A percentile compares a stretch with the other conserved stretches of the same genome.
phyloP scores from a whole-genome alignment of 2,113 vertebrate genomes.

The Atractosteus spatula region DNA sequence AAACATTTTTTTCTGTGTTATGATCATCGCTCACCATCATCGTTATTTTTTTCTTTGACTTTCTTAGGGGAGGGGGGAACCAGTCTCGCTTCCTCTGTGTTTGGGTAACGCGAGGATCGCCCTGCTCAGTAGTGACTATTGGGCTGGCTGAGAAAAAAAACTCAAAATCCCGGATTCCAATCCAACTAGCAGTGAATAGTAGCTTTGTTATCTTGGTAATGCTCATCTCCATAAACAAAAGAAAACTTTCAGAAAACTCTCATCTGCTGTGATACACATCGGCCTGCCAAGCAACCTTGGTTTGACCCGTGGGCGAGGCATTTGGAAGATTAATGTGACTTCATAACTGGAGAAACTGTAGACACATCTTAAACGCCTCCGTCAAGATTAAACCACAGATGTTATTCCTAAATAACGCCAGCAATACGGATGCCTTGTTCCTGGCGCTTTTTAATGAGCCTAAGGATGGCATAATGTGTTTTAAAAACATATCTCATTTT shows the following conservation, averaged over 20 bases:
- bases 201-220: conserved; percentile 19
- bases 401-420: not conserved
- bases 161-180: conserved; percentile 2
- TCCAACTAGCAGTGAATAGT: conserved; percentile 6
- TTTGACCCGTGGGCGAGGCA: conserved; percentile 21
- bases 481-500: no score
- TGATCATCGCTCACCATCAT: no score
- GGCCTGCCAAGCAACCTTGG: conserved; percentile 15
- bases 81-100: no score
- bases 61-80: no score
- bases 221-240: conserved; percentile 9
- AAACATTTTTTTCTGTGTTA: no score
- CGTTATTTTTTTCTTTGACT: no score
- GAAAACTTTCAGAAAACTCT: conserved; percentile 6
- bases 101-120: no score
- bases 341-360: conserved; percentile 15
- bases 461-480: no score
- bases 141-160: not conserved
- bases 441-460: no score
- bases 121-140: not conserved
- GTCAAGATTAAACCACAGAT: conserved; percentile 13
- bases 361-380: conserved; percentile 2
- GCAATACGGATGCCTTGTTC: no score
- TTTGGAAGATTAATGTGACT: conserved; percentile 22
- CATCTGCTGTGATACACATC: conserved; percentile 10